phyloP scores from a whole-genome alignment of 2,113 vertebrate genomes.

The Sula dactylatra region DNA sequence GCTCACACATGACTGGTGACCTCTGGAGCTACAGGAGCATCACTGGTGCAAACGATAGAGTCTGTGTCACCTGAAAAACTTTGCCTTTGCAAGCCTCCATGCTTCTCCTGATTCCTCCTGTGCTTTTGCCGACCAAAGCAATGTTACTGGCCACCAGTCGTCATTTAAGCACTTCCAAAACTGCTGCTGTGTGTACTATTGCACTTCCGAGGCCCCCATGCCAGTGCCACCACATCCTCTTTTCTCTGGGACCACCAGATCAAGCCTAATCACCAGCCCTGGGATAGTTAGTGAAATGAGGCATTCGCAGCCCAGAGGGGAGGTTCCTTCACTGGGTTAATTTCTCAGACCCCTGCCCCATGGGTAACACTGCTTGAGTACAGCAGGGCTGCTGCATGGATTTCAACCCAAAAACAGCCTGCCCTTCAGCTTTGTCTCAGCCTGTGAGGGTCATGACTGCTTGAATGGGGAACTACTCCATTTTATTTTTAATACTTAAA shows the following conservation, averaged over 20 bases:
- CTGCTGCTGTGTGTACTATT: not conserved
- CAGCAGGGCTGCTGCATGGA: not conserved
- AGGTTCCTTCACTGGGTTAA: not conserved
- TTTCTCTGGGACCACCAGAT: not conserved
- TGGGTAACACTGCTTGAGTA: not conserved
- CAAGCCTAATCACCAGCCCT: not conserved
- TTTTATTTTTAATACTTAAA: not conserved
- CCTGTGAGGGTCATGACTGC: not conserved
- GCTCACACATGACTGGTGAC: not conserved
- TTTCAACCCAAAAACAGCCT: not conserved
- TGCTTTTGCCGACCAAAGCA: not conserved
- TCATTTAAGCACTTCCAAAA: not conserved
- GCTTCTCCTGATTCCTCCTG: not conserved
- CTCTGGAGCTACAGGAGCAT: not conserved
- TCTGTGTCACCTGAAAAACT: not conserved
- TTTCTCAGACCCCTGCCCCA: not conserved
- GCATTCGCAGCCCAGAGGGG: not conserved
- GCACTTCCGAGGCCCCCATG: not conserved
- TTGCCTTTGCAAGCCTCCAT: not conserved
- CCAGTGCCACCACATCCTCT: fast-evolving
- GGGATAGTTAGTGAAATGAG: not conserved
- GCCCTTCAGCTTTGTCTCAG: not conserved
- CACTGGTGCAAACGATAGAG: not conserved
- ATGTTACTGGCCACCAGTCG: not conserved
- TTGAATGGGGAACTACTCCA: not conserved